Evolutionary conservation across 2,888 invertebrate species (phyloP), one percentile per base, ranked within the genome.

Genomic region (Platerodrilus igneus): DNA sequence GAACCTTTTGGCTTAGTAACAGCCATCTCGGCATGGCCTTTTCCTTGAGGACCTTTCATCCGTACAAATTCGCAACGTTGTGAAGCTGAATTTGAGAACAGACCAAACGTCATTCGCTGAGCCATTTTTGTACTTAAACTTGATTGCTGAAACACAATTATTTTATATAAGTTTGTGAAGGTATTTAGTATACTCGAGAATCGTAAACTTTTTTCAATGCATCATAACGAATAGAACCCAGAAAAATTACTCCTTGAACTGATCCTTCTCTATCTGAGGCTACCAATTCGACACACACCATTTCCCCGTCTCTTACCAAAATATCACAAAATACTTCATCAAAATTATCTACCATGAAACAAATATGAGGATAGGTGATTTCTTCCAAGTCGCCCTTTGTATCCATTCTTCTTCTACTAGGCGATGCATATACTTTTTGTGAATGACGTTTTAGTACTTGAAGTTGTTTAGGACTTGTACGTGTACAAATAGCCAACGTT

Each of bases 241-340:
- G 80, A 70, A 99, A 99, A 58, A 97, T 86, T 54, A 96, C 96
- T 14, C 92, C 90, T 67, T 93, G 92, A 28, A 88, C 82, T 17
- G 81, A 76, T 33, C 83, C 87, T 63, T 86, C 81, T 50, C 89
- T 79, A 62, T 97, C 96, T 22, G 86, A 80, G 37, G 96, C 97
- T 40, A 95, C 89, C 61, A 99, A 72, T 70, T 99, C 97, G 42
- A 99, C 96, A 70, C 96, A 96, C 37, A 99, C 94, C 87, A 96
- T 93, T 74, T 99, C 97, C 1, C 96, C 96, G 71, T 97, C 97
- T 27, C 95, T 79, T 18, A 97, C 94, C 62, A 94, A 76, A 63
- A 97, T 93, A 73, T 99, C 96, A 72, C 88, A 87, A 76, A 97
- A 97, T 47, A 94, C 95, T 80, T 96, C 95, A 68, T 97, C 96